phyloP scores from a whole-genome alignment of 2,113 vertebrate species.

The Phyllostomus hastatus region DNA sequence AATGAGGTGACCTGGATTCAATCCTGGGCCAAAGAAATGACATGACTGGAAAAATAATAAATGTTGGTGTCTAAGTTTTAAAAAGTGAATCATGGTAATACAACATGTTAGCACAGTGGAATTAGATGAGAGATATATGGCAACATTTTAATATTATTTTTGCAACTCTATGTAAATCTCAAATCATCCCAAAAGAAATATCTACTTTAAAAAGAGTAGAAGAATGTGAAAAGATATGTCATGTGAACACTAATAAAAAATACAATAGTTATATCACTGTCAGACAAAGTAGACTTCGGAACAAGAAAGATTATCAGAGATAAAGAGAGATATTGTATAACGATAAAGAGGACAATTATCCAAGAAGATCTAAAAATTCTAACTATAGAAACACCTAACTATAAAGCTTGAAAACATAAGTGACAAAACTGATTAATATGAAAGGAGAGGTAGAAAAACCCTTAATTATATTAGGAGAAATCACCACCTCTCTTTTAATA shows the following conservation, averaged over 20 bases:
- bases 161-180: neutral
- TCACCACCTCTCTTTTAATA: neutral
- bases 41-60: neutral
- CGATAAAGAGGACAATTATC: neutral
- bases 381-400: neutral
- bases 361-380: neutral
- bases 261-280: neutral
- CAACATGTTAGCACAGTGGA: neutral
- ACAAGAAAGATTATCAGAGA: neutral
- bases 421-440: neutral
- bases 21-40: neutral
- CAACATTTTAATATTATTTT: neutral
- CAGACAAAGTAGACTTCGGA: neutral
- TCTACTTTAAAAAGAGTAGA: neutral
- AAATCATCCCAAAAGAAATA: neutral
- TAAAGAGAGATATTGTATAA: neutral
- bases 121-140: neutral
- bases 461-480: neutral
- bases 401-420: neutral
- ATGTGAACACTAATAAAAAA: neutral
- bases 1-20: neutral
- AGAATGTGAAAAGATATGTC: neutral
- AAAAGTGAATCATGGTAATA: neutral
- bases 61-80: neutral
- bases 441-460: neutral